These are phyloP conservation scores for Taenioides sp. DNA, from an alignment of 2,797 vertebrate species.

Conservation along the genomic window DNA sequence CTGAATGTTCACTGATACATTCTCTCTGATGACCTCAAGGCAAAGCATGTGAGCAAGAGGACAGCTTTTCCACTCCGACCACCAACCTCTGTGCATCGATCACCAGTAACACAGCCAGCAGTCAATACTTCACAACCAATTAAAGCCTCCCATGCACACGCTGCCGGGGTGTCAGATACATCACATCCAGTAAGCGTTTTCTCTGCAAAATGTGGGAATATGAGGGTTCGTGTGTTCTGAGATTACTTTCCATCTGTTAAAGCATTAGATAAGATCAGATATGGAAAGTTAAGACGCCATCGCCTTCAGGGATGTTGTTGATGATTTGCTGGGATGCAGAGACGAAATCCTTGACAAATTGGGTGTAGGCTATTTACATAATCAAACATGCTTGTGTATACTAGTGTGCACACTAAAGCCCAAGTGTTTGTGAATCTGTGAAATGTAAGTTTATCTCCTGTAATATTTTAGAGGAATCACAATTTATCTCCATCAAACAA, in stretches of 20 bases:
- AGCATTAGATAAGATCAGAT: background rate
- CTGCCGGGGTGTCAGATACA: constrained; percentile 25
- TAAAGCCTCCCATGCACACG: constrained; percentile 54
- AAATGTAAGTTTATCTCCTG: background rate
- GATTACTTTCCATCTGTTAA: background rate
- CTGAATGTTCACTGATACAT: constrained; percentile 25
- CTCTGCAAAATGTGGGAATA: constrained; percentile 11
- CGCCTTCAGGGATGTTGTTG: constrained; percentile 1
- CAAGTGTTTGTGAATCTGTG: background rate
- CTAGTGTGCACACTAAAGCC: background rate
- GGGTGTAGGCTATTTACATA: background rate
- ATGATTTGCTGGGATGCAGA: background rate
- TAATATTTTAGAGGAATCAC: background rate
- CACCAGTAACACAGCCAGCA: constrained; percentile 34
- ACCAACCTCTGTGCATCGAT: constrained; percentile 47
- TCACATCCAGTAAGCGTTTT: constrained; percentile 48
- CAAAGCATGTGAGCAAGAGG: constrained; percentile 30
- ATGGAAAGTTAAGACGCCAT: background rate
- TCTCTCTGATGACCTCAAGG: constrained; percentile 38
- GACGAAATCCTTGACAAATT: background rate
- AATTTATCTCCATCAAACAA: background rate
- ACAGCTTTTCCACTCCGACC: constrained; percentile 48
- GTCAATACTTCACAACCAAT: constrained; percentile 73
- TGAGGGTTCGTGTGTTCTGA: constrained; percentile 2
- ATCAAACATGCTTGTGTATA: background rate